Base-by-base conservation (phyloP, 2,113 vertebrate genomes). In the Dasyornis broadbenti region DNA sequence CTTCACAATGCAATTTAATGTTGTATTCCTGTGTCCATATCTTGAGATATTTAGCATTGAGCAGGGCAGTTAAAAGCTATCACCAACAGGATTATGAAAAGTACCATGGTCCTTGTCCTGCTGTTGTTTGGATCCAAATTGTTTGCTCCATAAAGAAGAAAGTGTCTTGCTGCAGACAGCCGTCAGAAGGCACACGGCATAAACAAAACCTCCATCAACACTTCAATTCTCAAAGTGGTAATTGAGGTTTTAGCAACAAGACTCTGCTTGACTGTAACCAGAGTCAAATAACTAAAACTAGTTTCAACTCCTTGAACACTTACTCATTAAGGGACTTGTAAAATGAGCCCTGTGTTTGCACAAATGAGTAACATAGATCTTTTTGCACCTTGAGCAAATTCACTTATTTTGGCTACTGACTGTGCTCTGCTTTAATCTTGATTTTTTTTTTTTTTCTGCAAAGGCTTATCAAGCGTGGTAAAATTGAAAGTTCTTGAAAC, bases 171-270 rank as follows among this genome's bases (percentile, higher is more conserved):
- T 71, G 0, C 31, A 91, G 73, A 4, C 15, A 69, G 50, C 57
- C 33, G 76, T 82, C 31, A 50, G 50, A 45, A 75, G 42, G 37
- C 53, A 68, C 33, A 42, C 0, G 1, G 31, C 63, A 31, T 82
- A 65, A 95, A 69, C 53, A 81, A 87, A 82, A 33, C 19, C 24
- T 96, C 94, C 76, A 57, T 96, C 93, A 92, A 24, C 84, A 50
- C 73, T 75, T 94, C 61, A 84, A 5, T 79, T 96, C 92, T 95
- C 78, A 45, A 39, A 92, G 86, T 61, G 26, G 45, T 91, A 94
- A 90, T 40, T 95, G 84, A 76, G 81, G 77, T 82, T 95, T 95
- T 94, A 92, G 89, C 70, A 95, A 77, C 91, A 95, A 92, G 89
- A 91, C 70, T 92, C 33, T 61, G 59, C 93, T 91, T 95, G 94